These are phyloP conservation scores for Neoscelio sp. DNA, from an alignment of 2,888 invertebrate species.

Conservation along the genomic window DNA sequence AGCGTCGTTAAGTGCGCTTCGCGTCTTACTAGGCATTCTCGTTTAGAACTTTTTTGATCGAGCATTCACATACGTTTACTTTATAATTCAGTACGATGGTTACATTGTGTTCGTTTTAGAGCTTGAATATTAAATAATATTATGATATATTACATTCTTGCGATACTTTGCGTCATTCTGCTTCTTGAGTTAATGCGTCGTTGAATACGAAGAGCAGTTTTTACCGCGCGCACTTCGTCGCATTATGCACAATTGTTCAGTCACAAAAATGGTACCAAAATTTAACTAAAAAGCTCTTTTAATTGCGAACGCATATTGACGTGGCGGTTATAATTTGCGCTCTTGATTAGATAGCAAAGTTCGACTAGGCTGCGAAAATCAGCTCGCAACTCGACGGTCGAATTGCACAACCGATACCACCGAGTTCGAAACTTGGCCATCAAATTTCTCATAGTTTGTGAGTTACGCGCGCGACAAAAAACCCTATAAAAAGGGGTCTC, in stretches of 20 bases:
- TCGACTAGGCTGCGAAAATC: constrained; percentile 11
- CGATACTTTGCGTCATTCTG: not conserved
- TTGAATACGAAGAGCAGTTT: not conserved
- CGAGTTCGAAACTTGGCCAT: constrained; percentile 19
- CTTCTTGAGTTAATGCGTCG: not conserved
- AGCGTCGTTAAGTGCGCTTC: no score
- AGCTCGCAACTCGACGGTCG: constrained; percentile 15
- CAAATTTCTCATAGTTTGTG: constrained; percentile 28
- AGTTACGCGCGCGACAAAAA: constrained; percentile 16
- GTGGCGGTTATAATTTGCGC: no score
- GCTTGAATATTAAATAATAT: constrained; percentile 4
- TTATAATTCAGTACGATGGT: constrained; percentile 4
- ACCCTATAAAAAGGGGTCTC: constrained; percentile 13
- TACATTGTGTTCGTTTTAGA: not conserved
- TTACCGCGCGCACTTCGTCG: no score
- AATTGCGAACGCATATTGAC: no score
- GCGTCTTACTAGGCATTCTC: not conserved
- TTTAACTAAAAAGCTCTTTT: no score
- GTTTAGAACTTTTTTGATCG: not conserved
- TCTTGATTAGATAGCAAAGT: constrained; percentile 17
- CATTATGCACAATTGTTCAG: no score
- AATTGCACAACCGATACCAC: constrained; percentile 2
- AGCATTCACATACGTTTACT: not conserved
- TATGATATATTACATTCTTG: not conserved
- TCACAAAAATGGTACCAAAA: no score